Conservation (phyloP, 2,113 vertebrate genomes). For the Benitochromis conjunctus region DNA sequence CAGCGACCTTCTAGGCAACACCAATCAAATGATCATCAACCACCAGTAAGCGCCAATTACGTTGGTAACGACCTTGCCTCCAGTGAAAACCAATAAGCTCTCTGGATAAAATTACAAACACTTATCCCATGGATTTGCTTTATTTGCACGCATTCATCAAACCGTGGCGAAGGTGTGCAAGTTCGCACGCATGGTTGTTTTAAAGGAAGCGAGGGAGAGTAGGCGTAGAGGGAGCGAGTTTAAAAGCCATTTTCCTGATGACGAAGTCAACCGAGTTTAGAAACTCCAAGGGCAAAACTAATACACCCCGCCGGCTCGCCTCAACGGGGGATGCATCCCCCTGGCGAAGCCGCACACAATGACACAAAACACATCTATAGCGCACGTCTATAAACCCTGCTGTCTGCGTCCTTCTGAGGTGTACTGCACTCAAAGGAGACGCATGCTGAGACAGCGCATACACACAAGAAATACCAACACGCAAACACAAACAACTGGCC, state of each 20-base stretch:
- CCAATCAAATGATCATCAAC: slow-evolving; percentile 8
- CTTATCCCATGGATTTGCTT: not conserved
- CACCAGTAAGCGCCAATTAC: not conserved
- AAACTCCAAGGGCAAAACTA: not conserved
- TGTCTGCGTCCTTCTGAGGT: not conserved
- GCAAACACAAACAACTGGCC: not conserved
- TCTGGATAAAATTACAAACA: not conserved
- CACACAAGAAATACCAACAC: not conserved
- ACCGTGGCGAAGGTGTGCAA: not conserved
- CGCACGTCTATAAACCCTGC: not conserved
- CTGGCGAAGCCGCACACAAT: not conserved
- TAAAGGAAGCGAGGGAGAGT: not conserved
- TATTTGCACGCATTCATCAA: not conserved
- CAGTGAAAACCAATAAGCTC: not conserved
- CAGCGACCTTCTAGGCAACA: not conserved
- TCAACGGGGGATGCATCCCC: slow-evolving; percentile 18
- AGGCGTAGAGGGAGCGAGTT: not conserved
- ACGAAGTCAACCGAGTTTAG: not conserved
- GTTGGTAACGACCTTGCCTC: not conserved
- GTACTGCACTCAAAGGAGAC: not conserved
- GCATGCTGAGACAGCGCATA: not conserved
- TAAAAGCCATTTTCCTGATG: not conserved
- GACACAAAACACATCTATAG: not conserved
- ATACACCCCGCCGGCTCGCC: not conserved
- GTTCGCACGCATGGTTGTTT: not conserved